Evolutionary conservation across 1,140 invertebrate species (phyloP).

Genomic region (Brachionus rubens): DNA sequence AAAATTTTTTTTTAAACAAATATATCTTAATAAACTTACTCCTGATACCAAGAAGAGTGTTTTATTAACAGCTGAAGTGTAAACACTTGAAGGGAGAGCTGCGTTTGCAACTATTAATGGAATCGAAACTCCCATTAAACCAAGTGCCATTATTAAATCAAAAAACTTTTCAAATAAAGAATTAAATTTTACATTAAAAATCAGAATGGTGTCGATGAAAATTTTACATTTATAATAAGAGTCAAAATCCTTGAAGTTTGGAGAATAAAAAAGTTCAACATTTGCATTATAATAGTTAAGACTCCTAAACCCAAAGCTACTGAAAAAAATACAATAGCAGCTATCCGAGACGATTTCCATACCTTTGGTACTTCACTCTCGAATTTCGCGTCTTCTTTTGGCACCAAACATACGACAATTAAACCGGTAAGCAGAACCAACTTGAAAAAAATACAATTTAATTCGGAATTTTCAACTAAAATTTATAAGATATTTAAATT

Average conservation of each 20-base stretch:
- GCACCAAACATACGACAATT: neutral
- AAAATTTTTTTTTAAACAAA: no score
- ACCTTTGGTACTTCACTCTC: neutral
- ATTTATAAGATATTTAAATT: neutral
- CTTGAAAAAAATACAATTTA: slow-evolving; percentile 4
- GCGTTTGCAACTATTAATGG: slow-evolving; percentile 3
- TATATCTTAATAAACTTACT: neutral
- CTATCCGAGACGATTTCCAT: slow-evolving; percentile 13
- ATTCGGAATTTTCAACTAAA: no score
- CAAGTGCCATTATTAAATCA: slow-evolving; percentile 1
- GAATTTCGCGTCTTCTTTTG: neutral
- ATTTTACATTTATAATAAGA: slow-evolving; percentile 17
- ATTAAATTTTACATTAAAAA: no score
- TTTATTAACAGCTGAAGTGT: neutral
- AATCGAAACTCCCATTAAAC: neutral
- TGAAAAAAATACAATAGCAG: slow-evolving; percentile 14
- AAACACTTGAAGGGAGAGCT: neutral
- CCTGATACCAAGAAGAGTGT: neutral
- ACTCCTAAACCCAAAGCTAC: neutral
- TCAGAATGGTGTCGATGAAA: no score
- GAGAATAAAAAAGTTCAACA: neutral
- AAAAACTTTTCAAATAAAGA: slow-evolving; percentile 13
- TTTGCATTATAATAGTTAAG: neutral
- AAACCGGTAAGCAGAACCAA: neutral
- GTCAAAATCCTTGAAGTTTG: slow-evolving; percentile 6